Base-by-base conservation (phyloP, 2,888 invertebrate species). In the Scelioninae gen. 1 region DNA sequence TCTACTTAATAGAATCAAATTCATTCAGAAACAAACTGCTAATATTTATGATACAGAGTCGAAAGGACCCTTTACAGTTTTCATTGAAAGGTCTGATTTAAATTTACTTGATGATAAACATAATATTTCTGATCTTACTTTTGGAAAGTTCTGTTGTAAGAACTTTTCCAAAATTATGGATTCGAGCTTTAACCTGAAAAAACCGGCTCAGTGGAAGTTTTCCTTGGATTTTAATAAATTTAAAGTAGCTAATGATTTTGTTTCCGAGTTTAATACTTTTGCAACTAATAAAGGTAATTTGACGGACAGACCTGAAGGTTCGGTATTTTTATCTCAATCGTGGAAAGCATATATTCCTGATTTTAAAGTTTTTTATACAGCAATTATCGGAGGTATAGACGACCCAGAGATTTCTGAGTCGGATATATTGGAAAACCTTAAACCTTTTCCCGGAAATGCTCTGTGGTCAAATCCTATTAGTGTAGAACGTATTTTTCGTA, bases 341-440 rank as follows among this genome's bases (percentile, higher is more conserved):
- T 65, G 65, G 65, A n/a, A 15, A 7, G 65, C 34, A 6, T 66
- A 53, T 23, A 53, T 51, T 4, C 66, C 66, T 4, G 23, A 53
- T 8, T 51, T 38, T 13, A 66, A 49, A 9, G 9, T 66, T n/a
- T 66, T 11, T 15, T 53, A 53, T 66, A 15, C 32, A 9, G 11
- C 40, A n/a, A 13, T 53, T 16, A 8, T 66, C 5, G 66, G 66
- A 11, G 53, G 66, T 6, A 53, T 66, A 9, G 53, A 66, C 40
- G 49, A 38, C 49, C 5, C 23, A 5, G 40, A 53, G 10, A 51
- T 66, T 13, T 1, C 51, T 7, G 23, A n/a, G 7, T 11, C 10
- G 1, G 53, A 66, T 16, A 40, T 66, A 5, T 11, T 5, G 7
- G 13, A 38, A 5, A 53, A 53, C 10, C 2, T 66, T 13, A 40